Conservation (phyloP, 1,140 invertebrate species). For the Brachionus rubens region DNA sequence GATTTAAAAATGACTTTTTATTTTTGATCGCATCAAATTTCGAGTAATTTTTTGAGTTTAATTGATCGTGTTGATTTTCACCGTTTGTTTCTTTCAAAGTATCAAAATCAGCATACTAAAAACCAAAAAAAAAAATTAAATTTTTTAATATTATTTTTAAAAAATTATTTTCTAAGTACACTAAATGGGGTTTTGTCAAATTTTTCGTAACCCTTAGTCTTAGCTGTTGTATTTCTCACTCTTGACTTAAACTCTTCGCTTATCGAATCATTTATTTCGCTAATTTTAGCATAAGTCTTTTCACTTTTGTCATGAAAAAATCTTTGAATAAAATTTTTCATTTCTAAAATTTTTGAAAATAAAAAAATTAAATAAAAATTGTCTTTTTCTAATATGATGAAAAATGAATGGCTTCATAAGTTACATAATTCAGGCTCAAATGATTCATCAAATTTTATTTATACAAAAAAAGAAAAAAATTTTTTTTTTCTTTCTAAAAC, state of each 20-base stretch:
- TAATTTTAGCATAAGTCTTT: constrained; percentile 24
- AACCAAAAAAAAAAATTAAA: constrained; percentile 1
- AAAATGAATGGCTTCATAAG: too few species aligned
- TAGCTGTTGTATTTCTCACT: constrained; percentile 7
- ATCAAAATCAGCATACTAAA: background rate
- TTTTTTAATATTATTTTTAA: background rate
- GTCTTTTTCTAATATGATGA: too few species aligned
- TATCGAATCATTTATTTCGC: constrained; percentile 9
- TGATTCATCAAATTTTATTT: too few species aligned
- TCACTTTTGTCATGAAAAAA: constrained; percentile 20
- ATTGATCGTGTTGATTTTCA: background rate
- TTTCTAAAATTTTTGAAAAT: background rate
- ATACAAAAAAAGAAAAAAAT: too few species aligned
- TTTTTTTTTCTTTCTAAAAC: too few species aligned
- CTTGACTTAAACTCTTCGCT: constrained; percentile 11
- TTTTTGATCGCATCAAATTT: background rate
- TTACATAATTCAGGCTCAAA: too few species aligned
- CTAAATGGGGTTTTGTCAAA: constrained; percentile 7
- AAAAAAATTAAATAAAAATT: background rate
- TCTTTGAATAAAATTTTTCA: constrained; percentile 34
- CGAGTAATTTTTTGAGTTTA: constrained; percentile 1
- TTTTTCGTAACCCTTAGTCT: constrained; percentile 23
- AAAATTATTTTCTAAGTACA: background rate
- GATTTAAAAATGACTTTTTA: background rate
- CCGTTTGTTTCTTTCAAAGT: background rate